Conservation (phyloP, 2,797 vertebrate genomes). For the Crax fasciolata region DNA sequence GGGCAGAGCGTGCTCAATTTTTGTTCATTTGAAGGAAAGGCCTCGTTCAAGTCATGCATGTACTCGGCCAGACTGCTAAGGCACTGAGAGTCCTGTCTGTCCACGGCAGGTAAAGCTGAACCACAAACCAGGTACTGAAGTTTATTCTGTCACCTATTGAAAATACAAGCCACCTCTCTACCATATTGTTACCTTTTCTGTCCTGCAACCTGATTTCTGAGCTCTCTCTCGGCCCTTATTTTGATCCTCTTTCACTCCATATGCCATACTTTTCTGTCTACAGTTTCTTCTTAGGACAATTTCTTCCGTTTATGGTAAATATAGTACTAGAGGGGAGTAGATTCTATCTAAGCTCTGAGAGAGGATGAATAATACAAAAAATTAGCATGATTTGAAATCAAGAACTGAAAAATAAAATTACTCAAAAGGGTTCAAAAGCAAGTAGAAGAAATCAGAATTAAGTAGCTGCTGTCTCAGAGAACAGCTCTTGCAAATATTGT, state of each 20-base stretch:
- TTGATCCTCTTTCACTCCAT: neutral
- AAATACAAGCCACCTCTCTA: neutral
- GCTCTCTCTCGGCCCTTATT: neutral
- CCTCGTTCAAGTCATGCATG: neutral
- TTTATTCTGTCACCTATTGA: neutral
- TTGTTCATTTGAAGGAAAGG: neutral
- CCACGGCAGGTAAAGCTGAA: neutral
- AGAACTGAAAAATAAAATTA: neutral
- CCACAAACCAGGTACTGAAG: neutral
- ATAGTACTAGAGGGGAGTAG: neutral
- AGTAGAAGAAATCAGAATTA: neutral
- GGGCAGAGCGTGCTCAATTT: neutral
- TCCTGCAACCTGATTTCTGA: neutral
- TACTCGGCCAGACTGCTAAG: neutral
- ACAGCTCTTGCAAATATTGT: conserved; percentile 21
- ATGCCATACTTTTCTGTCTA: neutral
- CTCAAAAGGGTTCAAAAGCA: neutral
- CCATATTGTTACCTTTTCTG: neutral
- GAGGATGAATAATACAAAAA: neutral
- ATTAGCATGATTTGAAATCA: neutral
- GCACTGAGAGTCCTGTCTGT: neutral
- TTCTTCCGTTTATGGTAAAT: neutral
- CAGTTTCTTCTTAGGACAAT: neutral
- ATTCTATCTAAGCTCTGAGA: neutral
- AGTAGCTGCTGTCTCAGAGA: conserved; percentile 20